Conservation (phyloP, 1,140 invertebrate genomes). For the Agrilus planipennis region DNA sequence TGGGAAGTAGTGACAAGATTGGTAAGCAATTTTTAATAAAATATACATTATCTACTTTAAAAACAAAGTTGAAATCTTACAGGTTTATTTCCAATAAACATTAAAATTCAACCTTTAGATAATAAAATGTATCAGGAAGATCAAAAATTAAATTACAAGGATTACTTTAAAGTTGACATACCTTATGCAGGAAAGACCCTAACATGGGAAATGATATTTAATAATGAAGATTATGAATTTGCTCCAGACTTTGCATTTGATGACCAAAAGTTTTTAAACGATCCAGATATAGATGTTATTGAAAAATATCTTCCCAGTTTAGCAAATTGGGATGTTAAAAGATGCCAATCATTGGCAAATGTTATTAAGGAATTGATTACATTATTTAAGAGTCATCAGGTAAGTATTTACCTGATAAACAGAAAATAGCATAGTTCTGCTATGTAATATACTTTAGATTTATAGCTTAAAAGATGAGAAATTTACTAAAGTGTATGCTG, state of each 20-base stretch:
- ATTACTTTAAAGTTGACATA: slow-evolving; percentile 27
- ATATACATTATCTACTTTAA: neutral
- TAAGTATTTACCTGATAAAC: slow-evolving; percentile 9
- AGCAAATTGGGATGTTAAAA: slow-evolving; percentile 27
- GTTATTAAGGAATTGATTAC: slow-evolving; percentile 27
- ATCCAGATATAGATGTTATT: slow-evolving; percentile 25
- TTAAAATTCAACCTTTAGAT: too few relatives aligned
- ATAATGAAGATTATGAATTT: slow-evolving; percentile 22
- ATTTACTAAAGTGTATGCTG: too few relatives aligned
- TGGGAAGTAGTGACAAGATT: too few relatives aligned
- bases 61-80: neutral
- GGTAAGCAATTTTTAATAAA: neutral
- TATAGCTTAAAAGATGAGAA: too few relatives aligned
- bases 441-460: too few relatives aligned
- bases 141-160: slow-evolving; percentile 15
- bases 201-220: slow-evolving; percentile 32
- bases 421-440: neutral
- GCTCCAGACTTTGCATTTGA: slow-evolving; percentile 33
- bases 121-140: slow-evolving; percentile 11
- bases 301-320: slow-evolving; percentile 25
- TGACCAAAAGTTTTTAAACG: slow-evolving; percentile 26
- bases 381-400: slow-evolving; percentile 30
- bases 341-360: slow-evolving; percentile 23
- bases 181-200: slow-evolving; percentile 30
- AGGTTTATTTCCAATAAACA: slow-evolving; percentile 1